These are phyloP conservation scores for Drosophila paramelanica DNA, from an alignment of 2,888 invertebrate species.

Conservation along the genomic window DNA sequence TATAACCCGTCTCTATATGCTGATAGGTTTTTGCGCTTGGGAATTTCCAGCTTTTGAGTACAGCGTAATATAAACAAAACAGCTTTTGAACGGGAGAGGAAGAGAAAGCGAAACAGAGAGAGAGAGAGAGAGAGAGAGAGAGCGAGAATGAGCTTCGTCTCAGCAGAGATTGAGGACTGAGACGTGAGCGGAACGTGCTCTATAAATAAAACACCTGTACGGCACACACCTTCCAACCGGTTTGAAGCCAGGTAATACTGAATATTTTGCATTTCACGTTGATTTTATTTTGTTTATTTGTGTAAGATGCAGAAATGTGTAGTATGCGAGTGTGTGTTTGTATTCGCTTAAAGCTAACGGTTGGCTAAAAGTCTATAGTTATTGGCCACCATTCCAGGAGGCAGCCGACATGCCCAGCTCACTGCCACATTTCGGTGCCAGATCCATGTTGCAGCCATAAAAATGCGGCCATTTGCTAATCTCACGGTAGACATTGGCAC, in stretches of 20 bases:
- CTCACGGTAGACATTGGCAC: conserved; percentile 85
- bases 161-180: conserved; percentile 12
- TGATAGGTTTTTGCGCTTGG: conserved; percentile 60
- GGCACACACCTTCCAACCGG: conserved; percentile 48
- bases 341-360: conserved; percentile 32
- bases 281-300: conserved; percentile 38
- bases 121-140: conserved; percentile 2
- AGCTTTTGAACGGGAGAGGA: conserved; percentile 22
- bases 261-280: conserved; percentile 18
- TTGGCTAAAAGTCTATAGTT: conserved; percentile 33
- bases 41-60: conserved; percentile 74
- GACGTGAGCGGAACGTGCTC: conserved; percentile 17
- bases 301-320: conserved; percentile 10
- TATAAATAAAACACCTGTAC: conserved; percentile 54
- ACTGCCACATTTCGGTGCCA: conserved; percentile 78
- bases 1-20: conserved; percentile 43
- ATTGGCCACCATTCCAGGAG: conserved; percentile 77
- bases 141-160: not conserved
- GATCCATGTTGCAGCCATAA: conserved; percentile 79
- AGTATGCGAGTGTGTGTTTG: not conserved
- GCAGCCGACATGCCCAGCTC: conserved; percentile 80
- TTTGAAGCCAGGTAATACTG: conserved; percentile 24
- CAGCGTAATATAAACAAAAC: conserved; percentile 42
- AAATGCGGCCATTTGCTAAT: conserved; percentile 86
- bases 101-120: conserved; percentile 1